Base-by-base conservation (phyloP, 2,113 vertebrate genomes). In the Anser cygnoides region DNA sequence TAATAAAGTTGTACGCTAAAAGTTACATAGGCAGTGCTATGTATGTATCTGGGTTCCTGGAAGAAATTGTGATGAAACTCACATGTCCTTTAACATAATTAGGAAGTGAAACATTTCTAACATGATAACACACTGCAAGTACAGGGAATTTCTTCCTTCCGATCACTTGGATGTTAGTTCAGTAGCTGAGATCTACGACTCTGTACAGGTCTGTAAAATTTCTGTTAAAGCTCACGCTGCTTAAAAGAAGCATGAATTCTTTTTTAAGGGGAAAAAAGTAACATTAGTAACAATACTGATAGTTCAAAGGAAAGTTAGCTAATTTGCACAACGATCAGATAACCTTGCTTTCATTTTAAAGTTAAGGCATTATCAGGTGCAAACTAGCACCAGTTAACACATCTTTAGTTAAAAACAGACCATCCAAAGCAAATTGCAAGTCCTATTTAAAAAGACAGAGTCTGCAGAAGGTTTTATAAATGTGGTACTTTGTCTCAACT, bases 281-380 rank as follows among this genome's bases (percentile, higher is more conserved):
- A 76, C 93, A n/a, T 96, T 95, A 96, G 96, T 96, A 93, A 94
- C 90, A 90, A 89, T 72, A 93, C 89, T 87, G 94, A 65, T 93
- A 84, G 92, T 92, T 89, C 77, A 97, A 97, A 66, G 83, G 92
- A 97, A 95, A 93, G 91, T 91, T 70, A 93, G 90, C 93, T 96
- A 93, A 94, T 97, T 74, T 95, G 93, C 94, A 90, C 96, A 97
- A 96, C 96, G 93, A 95, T 94, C 94, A 91, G 83, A 94, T 94
- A 90, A 96, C 93, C 91, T 98, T 85, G 93, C 91, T 97, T 96
- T 94, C 94, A 58, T 74, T 92, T 93, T 90, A 79, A 97, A 93
- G 82, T 97, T 96, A 96, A 96, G 96, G 96, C 93, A 97, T 97
- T 92, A 97, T 92, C 91, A 96, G 97, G 95, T 96, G 93, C 96